Conservation (phyloP, 2,113 vertebrate genomes). For the Anser brachyrhynchus region DNA sequence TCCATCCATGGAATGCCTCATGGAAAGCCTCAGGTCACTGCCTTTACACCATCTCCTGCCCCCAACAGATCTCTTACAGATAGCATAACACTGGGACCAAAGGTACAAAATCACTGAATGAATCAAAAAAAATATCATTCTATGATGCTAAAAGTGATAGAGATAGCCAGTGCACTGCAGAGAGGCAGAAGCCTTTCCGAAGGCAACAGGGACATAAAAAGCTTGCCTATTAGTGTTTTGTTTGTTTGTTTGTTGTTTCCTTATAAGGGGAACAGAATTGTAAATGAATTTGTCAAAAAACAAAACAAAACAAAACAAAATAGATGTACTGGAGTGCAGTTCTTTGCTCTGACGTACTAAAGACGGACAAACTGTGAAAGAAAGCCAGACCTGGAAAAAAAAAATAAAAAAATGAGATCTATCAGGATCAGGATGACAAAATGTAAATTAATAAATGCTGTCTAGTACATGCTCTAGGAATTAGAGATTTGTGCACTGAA, state of each 20-base stretch:
- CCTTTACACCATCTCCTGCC: background rate
- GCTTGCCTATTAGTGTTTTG: background rate
- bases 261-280: background rate
- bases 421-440: background rate
- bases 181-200: background rate
- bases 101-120: background rate
- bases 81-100: background rate
- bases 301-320: no score
- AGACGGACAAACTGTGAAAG: background rate
- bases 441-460: background rate
- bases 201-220: background rate
- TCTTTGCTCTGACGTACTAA: background rate
- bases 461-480: background rate
- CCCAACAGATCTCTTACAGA: background rate
- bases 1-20: background rate
- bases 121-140: background rate
- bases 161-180: background rate
- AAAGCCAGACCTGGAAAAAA: background rate
- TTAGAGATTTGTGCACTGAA: background rate
- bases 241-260: background rate
- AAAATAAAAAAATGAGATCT: background rate
- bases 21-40: background rate
- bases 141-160: background rate
- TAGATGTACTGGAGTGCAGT: background rate
- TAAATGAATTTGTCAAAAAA: background rate